phyloP scores from a whole-genome alignment of 2,113 vertebrate species.

The Heloderma charlesbogerti region DNA sequence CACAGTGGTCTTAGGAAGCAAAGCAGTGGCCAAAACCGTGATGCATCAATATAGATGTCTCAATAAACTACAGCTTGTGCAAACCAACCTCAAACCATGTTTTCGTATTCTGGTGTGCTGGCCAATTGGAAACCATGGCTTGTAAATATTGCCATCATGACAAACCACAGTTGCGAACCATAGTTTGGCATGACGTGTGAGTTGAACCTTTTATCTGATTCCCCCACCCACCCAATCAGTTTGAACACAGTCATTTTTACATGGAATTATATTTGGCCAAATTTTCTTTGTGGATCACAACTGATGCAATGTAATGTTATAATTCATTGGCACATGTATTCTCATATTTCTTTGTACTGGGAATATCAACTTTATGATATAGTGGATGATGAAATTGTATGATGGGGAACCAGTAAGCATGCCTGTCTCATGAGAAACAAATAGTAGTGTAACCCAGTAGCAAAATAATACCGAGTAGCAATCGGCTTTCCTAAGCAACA shows the following conservation, averaged over 20 bases:
- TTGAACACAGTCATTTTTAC: not conserved
- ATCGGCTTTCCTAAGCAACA: not conserved
- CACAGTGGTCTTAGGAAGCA: too few relatives aligned
- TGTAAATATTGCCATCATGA: not conserved
- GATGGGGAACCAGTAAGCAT: not conserved
- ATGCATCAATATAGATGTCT: too few relatives aligned
- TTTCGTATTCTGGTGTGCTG: too few relatives aligned
- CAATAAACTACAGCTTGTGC: too few relatives aligned
- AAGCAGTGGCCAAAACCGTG: too few relatives aligned
- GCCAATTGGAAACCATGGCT: too few relatives aligned
- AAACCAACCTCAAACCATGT: too few relatives aligned
- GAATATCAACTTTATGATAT: not conserved
- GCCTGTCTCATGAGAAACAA: not conserved
- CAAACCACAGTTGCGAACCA: not conserved
- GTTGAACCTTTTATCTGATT: not conserved
- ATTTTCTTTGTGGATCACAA: not conserved
- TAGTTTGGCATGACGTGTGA: not conserved
- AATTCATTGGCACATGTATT: not conserved
- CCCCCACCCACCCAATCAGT: not conserved
- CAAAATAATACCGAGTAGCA: not conserved
- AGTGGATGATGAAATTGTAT: not conserved
- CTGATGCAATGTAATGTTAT: not conserved
- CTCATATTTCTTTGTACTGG: not conserved
- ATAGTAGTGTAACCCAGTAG: too few relatives aligned
- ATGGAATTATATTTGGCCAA: not conserved